Base-by-base conservation (phyloP, 2,797 vertebrate genomes). In the Sparus aurata region DNA sequence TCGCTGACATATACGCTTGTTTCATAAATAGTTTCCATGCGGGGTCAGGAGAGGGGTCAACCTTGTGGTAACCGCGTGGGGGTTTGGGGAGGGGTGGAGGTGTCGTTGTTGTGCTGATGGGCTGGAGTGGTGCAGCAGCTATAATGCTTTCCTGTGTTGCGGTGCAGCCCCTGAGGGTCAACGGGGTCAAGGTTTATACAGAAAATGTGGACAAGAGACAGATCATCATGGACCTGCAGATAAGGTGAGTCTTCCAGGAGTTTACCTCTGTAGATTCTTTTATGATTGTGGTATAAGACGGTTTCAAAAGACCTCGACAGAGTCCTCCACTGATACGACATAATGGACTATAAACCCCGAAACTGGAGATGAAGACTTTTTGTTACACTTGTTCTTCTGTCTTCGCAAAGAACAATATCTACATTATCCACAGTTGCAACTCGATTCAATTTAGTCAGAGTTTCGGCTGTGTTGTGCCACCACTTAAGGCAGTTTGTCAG, bases 201-300 rank as follows among this genome's bases (percentile, higher is more conserved):
- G 98, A 99, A 93, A 99, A 99, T 17, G 97, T 99, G 89, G 98
- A 99, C 92, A 98, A 97, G 90, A 95, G 97, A 12, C 98, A 99
- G 90, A 98, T 99, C 79, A 98, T 99, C 91, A 95, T 99, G 96
- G 98, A 99, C 91, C 96, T 99, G 54, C 97, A 99, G 89, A 97
- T 99, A 93, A 99, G 98, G 98, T 99, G 95, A 97, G 80, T 27
- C 47, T 22, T 54, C 1, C 25, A 7, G n/a, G 55, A 22, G 63
- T 18, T 52, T 58, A 34, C 2, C 12, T 13, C 9, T 57, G 22
- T 3, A 27, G 38, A 15, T 15, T 34, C 57, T 9, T 41, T 59
- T 65, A 2, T 59, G 46, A 53, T 5, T 54, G 3, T 23, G 18
- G 25, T 47, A 54, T 46, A 4, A 0, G 18, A 30, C 69, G 27